These are phyloP conservation scores for Syritta pipiens DNA, from an alignment of 2,888 invertebrate species.

Conservation along the genomic window DNA sequence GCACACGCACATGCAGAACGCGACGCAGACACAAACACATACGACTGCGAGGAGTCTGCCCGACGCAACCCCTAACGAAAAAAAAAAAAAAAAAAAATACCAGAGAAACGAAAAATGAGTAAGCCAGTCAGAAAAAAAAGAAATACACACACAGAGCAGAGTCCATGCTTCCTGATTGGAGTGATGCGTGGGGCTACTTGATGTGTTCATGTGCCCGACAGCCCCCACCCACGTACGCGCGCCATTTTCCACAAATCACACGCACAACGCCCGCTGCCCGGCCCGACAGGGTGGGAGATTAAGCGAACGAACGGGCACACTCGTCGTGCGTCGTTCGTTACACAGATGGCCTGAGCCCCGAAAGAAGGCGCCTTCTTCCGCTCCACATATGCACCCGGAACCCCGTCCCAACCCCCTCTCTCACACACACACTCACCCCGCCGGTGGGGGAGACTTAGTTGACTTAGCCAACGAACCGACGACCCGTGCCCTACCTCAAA, in stretches of 20 bases:
- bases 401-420: no score
- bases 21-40: not conserved
- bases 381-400: not conserved
- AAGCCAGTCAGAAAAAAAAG: no score
- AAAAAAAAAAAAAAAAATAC: constrained; percentile 6
- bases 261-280: constrained; percentile 46
- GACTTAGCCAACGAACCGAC: constrained; percentile 17
- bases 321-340: no score
- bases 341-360: no score
- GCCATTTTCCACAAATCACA: constrained; percentile 27
- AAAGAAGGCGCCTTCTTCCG: no score
- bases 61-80: not conserved
- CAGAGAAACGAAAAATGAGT: not conserved
- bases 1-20: constrained; percentile 12
- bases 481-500: constrained; percentile 27
- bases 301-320: no score
- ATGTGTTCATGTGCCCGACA: not conserved
- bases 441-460: constrained; percentile 3
- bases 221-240: constrained; percentile 23
- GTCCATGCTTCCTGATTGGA: constrained; percentile 47
- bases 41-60: not conserved
- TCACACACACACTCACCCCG: constrained; percentile 1
- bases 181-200: constrained; percentile 36
- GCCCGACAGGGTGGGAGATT: constrained; percentile 11
- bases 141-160: not conserved